Evolutionary conservation across 2,113 vertebrate species (phyloP), one percentile per base, ranked within the genome.

Genomic region (Ptilonorhynchus violaceus): DNA sequence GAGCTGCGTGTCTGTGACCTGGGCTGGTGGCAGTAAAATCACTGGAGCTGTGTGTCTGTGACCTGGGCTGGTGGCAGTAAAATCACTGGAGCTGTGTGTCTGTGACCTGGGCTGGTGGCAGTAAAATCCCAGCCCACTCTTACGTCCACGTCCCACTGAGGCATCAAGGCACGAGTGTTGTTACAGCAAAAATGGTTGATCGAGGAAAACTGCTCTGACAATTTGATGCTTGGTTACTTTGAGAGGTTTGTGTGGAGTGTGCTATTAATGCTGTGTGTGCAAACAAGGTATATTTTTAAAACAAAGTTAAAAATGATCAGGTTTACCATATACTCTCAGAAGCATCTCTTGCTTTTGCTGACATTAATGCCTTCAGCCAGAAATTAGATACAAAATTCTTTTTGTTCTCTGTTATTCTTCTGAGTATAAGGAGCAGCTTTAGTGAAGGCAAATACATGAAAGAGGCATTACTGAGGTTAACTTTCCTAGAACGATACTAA

Each of bases 1-100:
- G 59, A 76, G 37, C 58, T 41, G 19, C 30, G 3, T 42, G 42
- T 42, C 42, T 42, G 13, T 42, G 6, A 42, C 42, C 42, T 42
- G 42, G 42, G 42, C 42, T 42, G 42, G 22, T 0, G 1, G 4
- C 44, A 79, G 23, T 62, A 14, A 60, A 64, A 58, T 10, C 74
- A n/a, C n/a, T n/a, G n/a, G n/a, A n/a, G n/a, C n/a, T n/a, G n/a
- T n/a, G n/a, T n/a, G n/a, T n/a, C n/a, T n/a, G n/a, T n/a, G n/a
- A n/a, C n/a, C n/a, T n/a, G n/a, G n/a, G n/a, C n/a, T n/a, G n/a
- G 22, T 0, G 1, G 4, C 44, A 79, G 23, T 62, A 14, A 60
- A 64, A 58, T 10, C 74, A 15, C 39, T 42, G 56, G 59, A 76
- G 37, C 58, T 41, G 19, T 33, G 3, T 42, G 42, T 42, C 42